Percentiles rank a stretch among this genome's conserved stretches.
Conservation (phyloP, 2,797 vertebrate genomes). For the Lagorchestes hirsutus region DNA sequence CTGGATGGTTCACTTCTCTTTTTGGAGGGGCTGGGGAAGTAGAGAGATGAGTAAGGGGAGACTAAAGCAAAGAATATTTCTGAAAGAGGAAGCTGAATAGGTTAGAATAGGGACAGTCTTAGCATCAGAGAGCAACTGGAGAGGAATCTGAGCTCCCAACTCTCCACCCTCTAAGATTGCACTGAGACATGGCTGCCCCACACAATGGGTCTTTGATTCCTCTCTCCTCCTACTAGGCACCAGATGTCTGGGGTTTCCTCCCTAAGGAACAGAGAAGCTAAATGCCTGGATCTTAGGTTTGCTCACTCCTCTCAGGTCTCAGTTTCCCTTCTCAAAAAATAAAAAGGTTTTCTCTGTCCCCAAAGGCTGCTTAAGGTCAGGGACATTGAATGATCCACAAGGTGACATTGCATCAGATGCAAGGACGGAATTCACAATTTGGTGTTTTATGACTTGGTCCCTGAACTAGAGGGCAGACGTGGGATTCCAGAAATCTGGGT, state of each 20-base stretch:
- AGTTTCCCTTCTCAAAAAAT: slow-evolving; percentile 17
- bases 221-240: not conserved
- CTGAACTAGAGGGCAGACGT: not conserved
- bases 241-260: not conserved
- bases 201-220: not conserved
- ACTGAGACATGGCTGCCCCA: not conserved
- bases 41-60: not conserved
- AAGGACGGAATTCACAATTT: not conserved
- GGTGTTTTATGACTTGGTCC: not conserved
- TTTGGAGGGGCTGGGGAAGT: not conserved
- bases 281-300: not conserved
- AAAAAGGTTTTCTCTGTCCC: not conserved
- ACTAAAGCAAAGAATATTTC: slow-evolving; percentile 10
- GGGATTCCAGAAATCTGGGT: not conserved
- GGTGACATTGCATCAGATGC: not conserved
- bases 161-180: too few relatives aligned
- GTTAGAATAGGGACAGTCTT: not conserved
- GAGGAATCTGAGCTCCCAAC: not conserved
- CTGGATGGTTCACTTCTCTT: not conserved
- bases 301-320: not conserved
- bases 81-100: not conserved
- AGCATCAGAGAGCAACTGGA: not conserved
- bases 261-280: not conserved
- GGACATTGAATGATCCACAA: not conserved
- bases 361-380: not conserved